phyloP scores from a whole-genome alignment of 2,888 invertebrate genomes.

The Epiblema foenella region DNA sequence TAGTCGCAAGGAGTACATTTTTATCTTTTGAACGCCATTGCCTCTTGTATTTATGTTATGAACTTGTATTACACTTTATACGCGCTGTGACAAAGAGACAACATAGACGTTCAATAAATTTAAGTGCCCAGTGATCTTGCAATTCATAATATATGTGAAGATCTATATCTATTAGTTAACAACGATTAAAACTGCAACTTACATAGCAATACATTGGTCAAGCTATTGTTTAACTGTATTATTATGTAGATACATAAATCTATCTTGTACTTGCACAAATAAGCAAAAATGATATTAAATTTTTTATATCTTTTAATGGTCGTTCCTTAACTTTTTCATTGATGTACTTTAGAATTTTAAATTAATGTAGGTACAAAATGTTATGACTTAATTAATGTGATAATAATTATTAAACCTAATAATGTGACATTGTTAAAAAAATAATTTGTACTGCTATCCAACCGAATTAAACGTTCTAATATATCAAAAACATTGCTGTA shows the following conservation, averaged over 20 bases:
- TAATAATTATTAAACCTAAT: not conserved
- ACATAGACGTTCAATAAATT: not conserved
- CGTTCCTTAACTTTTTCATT: conserved; percentile 3
- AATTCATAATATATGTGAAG: not conserved
- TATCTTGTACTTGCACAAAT: conserved; percentile 37
- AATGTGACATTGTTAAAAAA: not conserved
- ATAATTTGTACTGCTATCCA: not conserved
- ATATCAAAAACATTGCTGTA: conserved; percentile 31
- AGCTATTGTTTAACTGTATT: conserved; percentile 19
- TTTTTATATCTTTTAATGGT: conserved; percentile 34
- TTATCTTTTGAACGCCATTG: conserved; percentile 6
- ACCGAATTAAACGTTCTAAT: not conserved
- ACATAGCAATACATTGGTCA: conserved; percentile 31
- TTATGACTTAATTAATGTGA: not conserved
- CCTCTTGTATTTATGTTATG: not conserved
- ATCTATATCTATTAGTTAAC: conserved; percentile 15
- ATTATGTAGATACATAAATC: conserved; percentile 26
- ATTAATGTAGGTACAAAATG: not conserved
- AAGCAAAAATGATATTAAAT: conserved; percentile 6
- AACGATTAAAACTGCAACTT: conserved; percentile 10
- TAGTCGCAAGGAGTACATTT: not conserved
- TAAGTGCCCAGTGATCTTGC: not conserved
- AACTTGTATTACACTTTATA: not conserved
- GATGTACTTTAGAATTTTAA: not conserved
- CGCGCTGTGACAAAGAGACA: not conserved